Base-by-base conservation (phyloP, 1,140 invertebrate genomes). In the Metopolophium dirhodum region DNA sequence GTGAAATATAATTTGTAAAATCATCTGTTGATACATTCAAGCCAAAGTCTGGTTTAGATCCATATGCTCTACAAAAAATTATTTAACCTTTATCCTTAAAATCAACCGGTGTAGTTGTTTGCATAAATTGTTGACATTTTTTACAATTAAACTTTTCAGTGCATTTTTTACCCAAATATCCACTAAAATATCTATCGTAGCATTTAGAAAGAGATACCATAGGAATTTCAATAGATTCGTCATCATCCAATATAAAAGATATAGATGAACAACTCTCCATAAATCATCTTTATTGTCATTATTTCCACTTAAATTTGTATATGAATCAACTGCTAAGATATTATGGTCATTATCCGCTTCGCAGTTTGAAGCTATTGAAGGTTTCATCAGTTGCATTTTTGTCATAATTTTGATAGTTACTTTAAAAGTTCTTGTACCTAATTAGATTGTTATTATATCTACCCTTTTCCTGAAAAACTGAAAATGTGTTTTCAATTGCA, bases 51-150 rank as follows among this genome's bases (percentile, higher is more conserved):
- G 26, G 30, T 88, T 88, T 45, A 51, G 86, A 47, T n/a, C 49
- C 45, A 89, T 51, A 57, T 90, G 88, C 35, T 90, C 23, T 90
- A 57, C 22, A 90, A 90, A 90, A 90, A 18, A 90, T 90, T 90
- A 90, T 57, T 57, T 54, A 57, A 1, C 57, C 51, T 54, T 90
- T 14, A 37, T 90, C 88, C 57, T 2, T 90, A 57, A 90, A 37
- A 57, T 54, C 7, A 90, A 54, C 11, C 35, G 51, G 30, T 8
- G n/a, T 90, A 37, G 47, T 1, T 41, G 30, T 90, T 54, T 35
- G 11, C 47, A 90, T 54, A 9, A 41, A 54, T 23, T 90, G 22
- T 61, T 90, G 30, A 90, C n/a, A 90, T 35, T 49, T 51, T 41
- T 14, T 51, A 57, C 88, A 90, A 22, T 51, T 51, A 1, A 90